phyloP scores from a whole-genome alignment of 2,797 vertebrate species.

The Allobates femoralis region DNA sequence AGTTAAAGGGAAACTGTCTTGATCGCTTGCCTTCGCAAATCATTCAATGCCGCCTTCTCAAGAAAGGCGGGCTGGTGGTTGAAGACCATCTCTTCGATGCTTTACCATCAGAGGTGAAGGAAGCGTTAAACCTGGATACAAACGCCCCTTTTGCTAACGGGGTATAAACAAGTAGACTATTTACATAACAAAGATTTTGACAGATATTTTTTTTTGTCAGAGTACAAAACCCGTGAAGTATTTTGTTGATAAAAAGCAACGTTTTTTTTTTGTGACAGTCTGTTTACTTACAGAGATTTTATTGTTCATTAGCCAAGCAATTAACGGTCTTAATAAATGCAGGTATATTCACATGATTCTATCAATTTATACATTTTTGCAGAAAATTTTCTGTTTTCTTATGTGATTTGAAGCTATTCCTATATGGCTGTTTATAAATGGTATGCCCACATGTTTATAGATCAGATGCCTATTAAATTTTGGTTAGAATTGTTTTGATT shows the following conservation, averaged over 20 bases:
- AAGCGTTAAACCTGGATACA: slow-evolving; percentile 92
- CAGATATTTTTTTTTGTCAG: background rate
- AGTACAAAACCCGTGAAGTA: background rate
- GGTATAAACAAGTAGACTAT: slow-evolving; percentile 71
- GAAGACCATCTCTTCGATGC: slow-evolving; percentile 97
- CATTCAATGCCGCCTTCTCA: slow-evolving; percentile 88
- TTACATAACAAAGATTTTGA: slow-evolving; percentile 6
- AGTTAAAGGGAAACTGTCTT: slow-evolving; percentile 96
- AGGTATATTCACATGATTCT: slow-evolving; percentile 21
- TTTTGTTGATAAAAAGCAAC: background rate
- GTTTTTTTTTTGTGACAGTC: background rate
- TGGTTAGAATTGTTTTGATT: slow-evolving; percentile 22
- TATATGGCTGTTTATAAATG: slow-evolving; percentile 31
- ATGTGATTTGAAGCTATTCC: background rate
- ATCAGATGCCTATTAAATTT: slow-evolving; percentile 27
- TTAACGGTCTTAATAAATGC: slow-evolving; percentile 26
- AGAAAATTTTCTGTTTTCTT: background rate
- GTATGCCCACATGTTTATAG: slow-evolving; percentile 31
- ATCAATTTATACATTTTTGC: slow-evolving; percentile 22
- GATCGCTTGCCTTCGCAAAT: slow-evolving; percentile 91
- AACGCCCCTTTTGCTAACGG: slow-evolving; percentile 86
- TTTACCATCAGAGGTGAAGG: slow-evolving; percentile 92
- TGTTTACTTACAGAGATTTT: background rate
- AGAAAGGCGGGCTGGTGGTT: slow-evolving; percentile 88
- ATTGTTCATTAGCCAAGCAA: slow-evolving; percentile 16